phyloP scores from a whole-genome alignment of 2,888 invertebrate species.

The Drosophila rubida region DNA sequence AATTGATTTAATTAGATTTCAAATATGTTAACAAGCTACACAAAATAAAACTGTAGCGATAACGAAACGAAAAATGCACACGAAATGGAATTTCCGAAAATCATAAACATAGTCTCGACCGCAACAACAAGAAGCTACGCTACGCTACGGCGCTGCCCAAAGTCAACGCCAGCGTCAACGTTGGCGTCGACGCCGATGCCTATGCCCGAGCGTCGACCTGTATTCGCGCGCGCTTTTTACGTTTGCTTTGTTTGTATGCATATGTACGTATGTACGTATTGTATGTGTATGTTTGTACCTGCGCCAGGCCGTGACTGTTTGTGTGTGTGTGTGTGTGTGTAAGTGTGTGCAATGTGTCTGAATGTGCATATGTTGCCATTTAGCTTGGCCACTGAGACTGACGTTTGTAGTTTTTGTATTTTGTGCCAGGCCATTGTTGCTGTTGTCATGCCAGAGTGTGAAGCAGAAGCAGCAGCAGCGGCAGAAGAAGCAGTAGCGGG shows the following conservation, averaged over 20 bases:
- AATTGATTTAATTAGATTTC: slow-evolving; percentile 66
- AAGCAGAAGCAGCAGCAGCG: slow-evolving; percentile 47
- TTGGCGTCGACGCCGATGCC: slow-evolving; percentile 39
- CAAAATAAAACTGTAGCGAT: slow-evolving; percentile 44
- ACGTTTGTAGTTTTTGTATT: slow-evolving; percentile 42
- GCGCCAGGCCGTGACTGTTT: neutral
- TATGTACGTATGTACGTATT: neutral
- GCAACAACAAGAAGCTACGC: slow-evolving; percentile 51
- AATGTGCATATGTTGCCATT: slow-evolving; percentile 71
- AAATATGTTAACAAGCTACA: slow-evolving; percentile 59
- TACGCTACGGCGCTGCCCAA: slow-evolving; percentile 12
- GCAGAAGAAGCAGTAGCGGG: slow-evolving; percentile 4
- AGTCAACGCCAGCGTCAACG: slow-evolving; percentile 3
- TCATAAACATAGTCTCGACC: slow-evolving; percentile 65
- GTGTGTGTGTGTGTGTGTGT: slow-evolving; percentile 14
- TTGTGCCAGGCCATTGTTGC: slow-evolving; percentile 24
- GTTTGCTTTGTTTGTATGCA: slow-evolving; percentile 62
- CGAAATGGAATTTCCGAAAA: slow-evolving; percentile 77
- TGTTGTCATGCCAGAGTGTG: slow-evolving; percentile 61
- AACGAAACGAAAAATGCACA: slow-evolving; percentile 60
- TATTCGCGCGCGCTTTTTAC: slow-evolving; percentile 80
- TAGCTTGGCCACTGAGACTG: slow-evolving; percentile 54
- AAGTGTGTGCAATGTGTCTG: slow-evolving; percentile 33
- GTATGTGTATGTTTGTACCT: slow-evolving; percentile 1
- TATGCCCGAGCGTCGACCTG: slow-evolving; percentile 76